Conservation (phyloP, 2,888 invertebrate genomes). For the Rhopalosiphum nymphaeae region DNA sequence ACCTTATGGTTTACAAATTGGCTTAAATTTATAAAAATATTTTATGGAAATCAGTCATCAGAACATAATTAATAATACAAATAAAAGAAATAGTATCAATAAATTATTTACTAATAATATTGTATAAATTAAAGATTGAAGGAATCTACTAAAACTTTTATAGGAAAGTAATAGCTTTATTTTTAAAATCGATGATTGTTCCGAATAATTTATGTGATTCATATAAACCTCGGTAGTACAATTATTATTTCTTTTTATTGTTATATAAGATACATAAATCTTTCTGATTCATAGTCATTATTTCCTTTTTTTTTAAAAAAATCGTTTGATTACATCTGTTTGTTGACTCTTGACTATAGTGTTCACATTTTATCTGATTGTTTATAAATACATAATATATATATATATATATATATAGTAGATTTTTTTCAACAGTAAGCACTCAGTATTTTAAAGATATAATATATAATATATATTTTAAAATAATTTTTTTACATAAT, state of each 20-base stretch:
- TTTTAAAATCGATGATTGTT: background rate
- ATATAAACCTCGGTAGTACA: background rate
- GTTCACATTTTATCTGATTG: background rate
- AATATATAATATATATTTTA: background rate
- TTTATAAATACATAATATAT: background rate
- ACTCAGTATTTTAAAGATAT: background rate
- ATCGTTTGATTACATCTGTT: background rate
- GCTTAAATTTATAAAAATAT: background rate
- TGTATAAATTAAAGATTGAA: background rate
- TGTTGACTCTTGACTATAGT: background rate
- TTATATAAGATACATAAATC: background rate
- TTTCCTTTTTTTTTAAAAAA: background rate
- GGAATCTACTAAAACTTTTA: background rate
- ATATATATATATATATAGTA: background rate
- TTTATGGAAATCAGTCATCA: background rate
- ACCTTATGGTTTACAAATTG: background rate
- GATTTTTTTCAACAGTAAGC: background rate
- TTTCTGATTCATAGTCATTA: constrained; percentile 8
- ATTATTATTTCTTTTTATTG: background rate
- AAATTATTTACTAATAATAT: no score
- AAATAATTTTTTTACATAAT: background rate
- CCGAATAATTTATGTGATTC: background rate
- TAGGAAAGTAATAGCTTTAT: background rate
- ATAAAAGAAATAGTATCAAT: background rate
- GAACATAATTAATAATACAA: background rate